Evolutionary conservation across 2,797 vertebrate genomes (phyloP).

Genomic region (Lithobates pipiens): DNA sequence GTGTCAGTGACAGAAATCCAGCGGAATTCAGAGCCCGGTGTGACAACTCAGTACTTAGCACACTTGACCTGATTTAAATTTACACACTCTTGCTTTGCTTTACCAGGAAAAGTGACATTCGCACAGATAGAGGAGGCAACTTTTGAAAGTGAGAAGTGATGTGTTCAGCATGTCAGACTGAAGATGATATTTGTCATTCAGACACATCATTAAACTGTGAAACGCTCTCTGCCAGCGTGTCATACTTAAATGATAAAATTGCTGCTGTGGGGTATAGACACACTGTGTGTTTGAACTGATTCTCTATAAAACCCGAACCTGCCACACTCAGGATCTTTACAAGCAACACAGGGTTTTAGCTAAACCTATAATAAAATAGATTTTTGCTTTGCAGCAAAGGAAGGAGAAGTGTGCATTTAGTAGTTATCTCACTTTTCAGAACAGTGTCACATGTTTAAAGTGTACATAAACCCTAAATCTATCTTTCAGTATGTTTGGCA

Average conservation of each 20-base stretch:
- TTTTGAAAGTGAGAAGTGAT: slow-evolving; percentile 50
- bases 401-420: no score
- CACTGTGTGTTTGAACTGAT: slow-evolving; percentile 2
- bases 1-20: not conserved
- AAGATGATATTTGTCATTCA: slow-evolving; percentile 54
- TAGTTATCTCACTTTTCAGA: no score
- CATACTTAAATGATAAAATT: slow-evolving; percentile 46
- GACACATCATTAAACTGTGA: slow-evolving; percentile 41
- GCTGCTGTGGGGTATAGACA: slow-evolving; percentile 40
- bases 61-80: slow-evolving; percentile 44
- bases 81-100: slow-evolving; percentile 18
- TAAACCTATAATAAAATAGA: slow-evolving; percentile 1
- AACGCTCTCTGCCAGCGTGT: slow-evolving; percentile 15
- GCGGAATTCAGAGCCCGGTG: not conserved
- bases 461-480: no score
- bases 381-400: not conserved
- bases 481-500: no score
- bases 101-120: slow-evolving; percentile 37
- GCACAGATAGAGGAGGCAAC: slow-evolving; percentile 35
- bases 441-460: no score
- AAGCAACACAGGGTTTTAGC: not conserved
- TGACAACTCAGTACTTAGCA: slow-evolving; percentile 39
- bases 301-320: slow-evolving; percentile 9
- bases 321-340: not conserved
- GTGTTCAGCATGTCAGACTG: slow-evolving; percentile 25